Evolutionary conservation across 1,140 invertebrate genomes (phyloP), one percentile per base, ranked within the genome.

Genomic region (Orius insidiosus): DNA sequence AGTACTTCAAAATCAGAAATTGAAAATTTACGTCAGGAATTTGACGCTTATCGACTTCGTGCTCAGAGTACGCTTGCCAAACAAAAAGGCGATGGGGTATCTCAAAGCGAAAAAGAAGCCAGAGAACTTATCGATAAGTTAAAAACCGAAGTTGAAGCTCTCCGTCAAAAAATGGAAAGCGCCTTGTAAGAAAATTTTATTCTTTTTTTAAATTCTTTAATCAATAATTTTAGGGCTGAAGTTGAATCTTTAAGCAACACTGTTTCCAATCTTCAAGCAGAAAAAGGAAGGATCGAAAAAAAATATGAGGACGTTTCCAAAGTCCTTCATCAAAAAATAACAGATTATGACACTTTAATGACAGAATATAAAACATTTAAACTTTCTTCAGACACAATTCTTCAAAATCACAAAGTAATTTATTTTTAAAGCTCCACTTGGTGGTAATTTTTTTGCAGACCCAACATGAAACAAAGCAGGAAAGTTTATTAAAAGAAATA

Each of bases 21-120:
- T 45, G 53, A 37, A 51, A 58, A 50, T 30, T 47, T 55, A 38
- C 68, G 68, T 49, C 64, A 68, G 34, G 79, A 84, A 58, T 80
- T 78, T 60, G 67, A 68, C 34, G 70, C 71, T 49, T 82, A 79
- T 54, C 81, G 76, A 70, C 72, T 84, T 24, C 65, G 80, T 49
- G 83, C 80, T 6, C 79, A 80, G 62, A 77, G 75, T 53, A 77
- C 85, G 1, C 58, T 85, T 24, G 68, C 76, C 41, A 78, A 81
- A 56, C 80, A 81, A 57, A 76, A 80, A 57, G 74, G 64, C 34
- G 68, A 75, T 30, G 74, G 72, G 53, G 66, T 73, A 35, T 73
- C 68, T 47, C 60, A 69, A 41, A 75, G 76, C 50, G 70, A 76
- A 50, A 72, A 72, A 56, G 55, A 54, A 43, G 47, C 48, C 8